phyloP scores from a whole-genome alignment of 2,888 invertebrate genomes.

The Spodoptera picta region DNA sequence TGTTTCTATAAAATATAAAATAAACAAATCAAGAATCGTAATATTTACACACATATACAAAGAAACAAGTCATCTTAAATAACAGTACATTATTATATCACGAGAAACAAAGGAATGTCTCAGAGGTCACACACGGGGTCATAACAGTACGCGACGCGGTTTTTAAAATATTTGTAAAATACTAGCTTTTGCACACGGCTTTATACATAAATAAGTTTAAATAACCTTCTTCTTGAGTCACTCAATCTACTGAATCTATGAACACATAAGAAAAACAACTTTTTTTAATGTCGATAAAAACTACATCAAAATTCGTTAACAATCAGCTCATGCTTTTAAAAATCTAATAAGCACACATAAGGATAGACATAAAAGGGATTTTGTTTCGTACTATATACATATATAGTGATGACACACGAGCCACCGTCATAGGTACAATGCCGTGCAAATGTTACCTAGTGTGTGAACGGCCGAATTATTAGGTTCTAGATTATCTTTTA shows the following conservation, averaged over 20 bases:
- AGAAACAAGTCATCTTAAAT: conserved; percentile 6
- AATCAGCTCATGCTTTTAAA: too few relatives aligned
- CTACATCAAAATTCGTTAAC: too few relatives aligned
- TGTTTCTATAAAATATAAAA: background rate
- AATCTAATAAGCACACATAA: too few relatives aligned
- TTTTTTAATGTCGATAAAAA: too few relatives aligned
- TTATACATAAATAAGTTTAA: too few relatives aligned
- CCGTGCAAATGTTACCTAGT: conserved; percentile 14
- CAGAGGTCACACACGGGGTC: conserved; percentile 17
- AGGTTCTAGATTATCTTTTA: background rate
- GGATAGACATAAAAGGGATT: too few relatives aligned
- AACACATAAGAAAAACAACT: too few relatives aligned
- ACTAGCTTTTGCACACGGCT: background rate
- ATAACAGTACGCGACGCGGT: conserved; percentile 30
- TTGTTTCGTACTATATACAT: too few relatives aligned
- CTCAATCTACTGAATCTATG: too few relatives aligned
- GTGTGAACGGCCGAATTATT: conserved; percentile 27
- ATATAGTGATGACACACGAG: background rate
- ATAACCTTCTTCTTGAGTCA: too few relatives aligned
- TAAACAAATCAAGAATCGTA: background rate
- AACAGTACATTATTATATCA: conserved; percentile 6
- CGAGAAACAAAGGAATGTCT: conserved; percentile 20
- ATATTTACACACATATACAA: background rate
- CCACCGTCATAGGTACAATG: conserved; percentile 17
- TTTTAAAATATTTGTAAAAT: conserved; percentile 24